phyloP scores from a whole-genome alignment of 2,888 invertebrate genomes.

The Drosophila vallismaia region DNA sequence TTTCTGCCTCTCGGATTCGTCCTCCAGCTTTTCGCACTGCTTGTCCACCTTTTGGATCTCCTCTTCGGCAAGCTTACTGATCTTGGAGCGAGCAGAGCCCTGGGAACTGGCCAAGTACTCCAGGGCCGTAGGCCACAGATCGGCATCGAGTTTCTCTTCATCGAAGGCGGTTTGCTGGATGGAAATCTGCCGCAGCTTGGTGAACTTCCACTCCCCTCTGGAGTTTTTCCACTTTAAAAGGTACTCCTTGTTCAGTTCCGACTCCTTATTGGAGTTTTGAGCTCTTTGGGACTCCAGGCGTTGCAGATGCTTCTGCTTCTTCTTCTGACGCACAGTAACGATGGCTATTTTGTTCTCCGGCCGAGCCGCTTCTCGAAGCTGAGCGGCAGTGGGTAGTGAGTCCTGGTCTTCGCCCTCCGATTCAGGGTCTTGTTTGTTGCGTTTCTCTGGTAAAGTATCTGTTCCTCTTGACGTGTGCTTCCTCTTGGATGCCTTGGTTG shows the following conservation, averaged over 20 bases:
- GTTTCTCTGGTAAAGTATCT: constrained; percentile 49
- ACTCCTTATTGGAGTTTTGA: constrained; percentile 85
- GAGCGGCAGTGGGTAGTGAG: constrained; percentile 79
- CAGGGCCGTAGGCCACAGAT: constrained; percentile 87
- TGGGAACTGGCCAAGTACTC: constrained; percentile 89
- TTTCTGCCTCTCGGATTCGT: constrained; percentile 57
- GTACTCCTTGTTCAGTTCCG: constrained; percentile 87
- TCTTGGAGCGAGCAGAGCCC: constrained; percentile 87
- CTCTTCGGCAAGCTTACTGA: constrained; percentile 87
- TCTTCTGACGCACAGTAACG: constrained; percentile 88
- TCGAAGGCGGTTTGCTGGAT: constrained; percentile 89
- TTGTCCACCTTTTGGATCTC: constrained; percentile 87
- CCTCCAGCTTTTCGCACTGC: constrained; percentile 56
- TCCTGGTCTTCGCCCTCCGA: constrained; percentile 83
- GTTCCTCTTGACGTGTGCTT: constrained; percentile 51
- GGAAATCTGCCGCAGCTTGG: constrained; percentile 91
- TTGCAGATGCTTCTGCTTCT: constrained; percentile 87
- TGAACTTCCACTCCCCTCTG: constrained; percentile 90
- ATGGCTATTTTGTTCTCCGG: constrained; percentile 82
- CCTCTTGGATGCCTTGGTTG: constrained; percentile 28
- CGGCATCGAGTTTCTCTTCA: constrained; percentile 85
- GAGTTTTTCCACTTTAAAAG: constrained; percentile 90
- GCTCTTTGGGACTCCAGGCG: constrained; percentile 85
- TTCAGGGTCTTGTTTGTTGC: constrained; percentile 32
- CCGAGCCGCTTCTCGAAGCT: constrained; percentile 79